Conservation (phyloP, 2,888 invertebrate species). For the Cosmia pyralina region DNA sequence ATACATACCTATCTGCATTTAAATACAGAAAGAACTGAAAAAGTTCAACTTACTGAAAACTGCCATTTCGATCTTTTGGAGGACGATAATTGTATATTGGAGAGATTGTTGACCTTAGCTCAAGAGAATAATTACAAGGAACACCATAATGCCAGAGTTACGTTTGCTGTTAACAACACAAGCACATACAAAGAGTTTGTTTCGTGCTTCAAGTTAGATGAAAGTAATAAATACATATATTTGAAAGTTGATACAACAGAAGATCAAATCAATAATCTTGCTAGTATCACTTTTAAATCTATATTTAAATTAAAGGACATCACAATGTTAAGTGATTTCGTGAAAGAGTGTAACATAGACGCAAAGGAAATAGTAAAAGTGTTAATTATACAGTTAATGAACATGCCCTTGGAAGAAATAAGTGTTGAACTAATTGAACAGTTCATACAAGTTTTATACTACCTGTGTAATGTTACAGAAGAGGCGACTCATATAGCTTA, state of each 20-base stretch:
- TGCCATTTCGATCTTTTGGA: slow-evolving; percentile 82
- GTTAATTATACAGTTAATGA: slow-evolving; percentile 93
- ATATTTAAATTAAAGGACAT: slow-evolving; percentile 83
- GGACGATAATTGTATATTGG: slow-evolving; percentile 91
- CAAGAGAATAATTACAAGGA: slow-evolving; percentile 85
- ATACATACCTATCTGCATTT: slow-evolving; percentile 69
- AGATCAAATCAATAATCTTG: slow-evolving; percentile 78
- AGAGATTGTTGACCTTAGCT: slow-evolving; percentile 91
- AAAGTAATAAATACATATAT: slow-evolving; percentile 72
- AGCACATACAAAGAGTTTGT: slow-evolving; percentile 90
- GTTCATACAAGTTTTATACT: slow-evolving; percentile 91
- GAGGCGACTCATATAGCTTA: slow-evolving; percentile 91
- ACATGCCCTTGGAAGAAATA: slow-evolving; percentile 89
- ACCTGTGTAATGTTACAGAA: slow-evolving; percentile 91
- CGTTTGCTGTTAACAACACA: slow-evolving; percentile 88
- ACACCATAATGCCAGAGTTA: slow-evolving; percentile 87
- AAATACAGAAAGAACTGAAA: slow-evolving; percentile 64
- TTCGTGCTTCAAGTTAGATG: slow-evolving; percentile 88
- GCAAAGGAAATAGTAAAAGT: slow-evolving; percentile 93
- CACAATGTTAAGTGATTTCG: slow-evolving; percentile 70
- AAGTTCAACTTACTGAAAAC: slow-evolving; percentile 45
- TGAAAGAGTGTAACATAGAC: slow-evolving; percentile 79
- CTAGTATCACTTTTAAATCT: slow-evolving; percentile 82
- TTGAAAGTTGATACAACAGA: slow-evolving; percentile 77
- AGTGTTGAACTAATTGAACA: slow-evolving; percentile 91